Conservation (phyloP, 2,888 invertebrate genomes). For the Abrostola triplasia region DNA sequence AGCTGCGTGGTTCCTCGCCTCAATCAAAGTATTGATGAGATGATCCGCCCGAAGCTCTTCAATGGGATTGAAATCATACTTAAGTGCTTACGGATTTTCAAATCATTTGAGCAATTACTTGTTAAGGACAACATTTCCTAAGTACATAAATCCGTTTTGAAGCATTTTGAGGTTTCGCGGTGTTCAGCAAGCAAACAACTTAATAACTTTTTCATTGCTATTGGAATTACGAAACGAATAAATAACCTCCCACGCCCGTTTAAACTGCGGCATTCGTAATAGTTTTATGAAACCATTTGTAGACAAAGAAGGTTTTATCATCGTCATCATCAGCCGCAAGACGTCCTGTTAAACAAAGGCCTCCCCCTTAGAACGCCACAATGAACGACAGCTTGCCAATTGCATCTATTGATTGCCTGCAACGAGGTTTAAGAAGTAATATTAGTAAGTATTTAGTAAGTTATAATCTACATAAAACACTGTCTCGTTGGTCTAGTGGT, state of each 20-base stretch:
- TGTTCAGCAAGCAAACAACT: background rate
- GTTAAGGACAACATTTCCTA: conserved; percentile 19
- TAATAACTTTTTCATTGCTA: background rate
- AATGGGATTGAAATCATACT: conserved; percentile 58
- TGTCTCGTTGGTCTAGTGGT: too few species aligned
- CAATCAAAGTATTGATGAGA: conserved; percentile 60
- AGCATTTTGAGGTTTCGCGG: background rate
- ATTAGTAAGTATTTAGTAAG: too few species aligned
- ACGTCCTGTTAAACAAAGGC: too few species aligned
- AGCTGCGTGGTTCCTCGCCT: conserved; percentile 46
- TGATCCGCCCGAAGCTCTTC: conserved; percentile 56
- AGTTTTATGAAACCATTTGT: background rate
- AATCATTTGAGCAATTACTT: conserved; percentile 50
- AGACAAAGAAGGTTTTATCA: conserved; percentile 19
- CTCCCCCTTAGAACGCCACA: too few species aligned
- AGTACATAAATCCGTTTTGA: background rate
- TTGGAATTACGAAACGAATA: background rate
- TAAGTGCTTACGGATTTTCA: conserved; percentile 50
- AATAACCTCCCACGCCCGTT: background rate
- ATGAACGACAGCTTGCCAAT: too few species aligned
- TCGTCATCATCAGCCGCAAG: too few species aligned
- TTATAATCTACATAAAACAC: too few species aligned
- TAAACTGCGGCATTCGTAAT: background rate
- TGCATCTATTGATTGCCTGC: too few species aligned
- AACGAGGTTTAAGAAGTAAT: conserved; percentile 11